phyloP scores from a whole-genome alignment of 1,140 invertebrate genomes.

The Pollicipes pollicipes region DNA sequence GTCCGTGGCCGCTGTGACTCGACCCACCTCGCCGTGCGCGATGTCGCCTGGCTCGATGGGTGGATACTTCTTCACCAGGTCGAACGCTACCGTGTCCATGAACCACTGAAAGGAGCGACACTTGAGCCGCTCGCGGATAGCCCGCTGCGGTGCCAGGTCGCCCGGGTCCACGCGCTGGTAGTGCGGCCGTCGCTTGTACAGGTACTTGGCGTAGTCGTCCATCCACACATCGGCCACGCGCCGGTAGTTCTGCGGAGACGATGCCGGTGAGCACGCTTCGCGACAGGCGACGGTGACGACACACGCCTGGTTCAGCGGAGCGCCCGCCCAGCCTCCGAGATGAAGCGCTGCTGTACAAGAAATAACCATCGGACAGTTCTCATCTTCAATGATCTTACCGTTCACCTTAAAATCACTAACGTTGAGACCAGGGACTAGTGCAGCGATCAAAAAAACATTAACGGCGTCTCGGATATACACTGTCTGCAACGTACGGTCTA shows the following conservation, averaged over 20 bases:
- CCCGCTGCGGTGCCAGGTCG: conserved; percentile 59
- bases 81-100: conserved; percentile 83
- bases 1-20: too few relatives aligned
- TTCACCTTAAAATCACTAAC: too few relatives aligned
- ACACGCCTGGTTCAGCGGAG: too few relatives aligned
- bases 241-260: conserved; percentile 41
- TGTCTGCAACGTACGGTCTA: too few relatives aligned
- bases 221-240: conserved; percentile 48
- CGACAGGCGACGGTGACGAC: too few relatives aligned
- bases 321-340: too few relatives aligned
- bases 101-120: conserved; percentile 95
- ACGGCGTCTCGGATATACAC: too few relatives aligned
- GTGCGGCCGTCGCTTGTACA: conserved; percentile 40
- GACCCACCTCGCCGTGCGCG: not conserved
- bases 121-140: conserved; percentile 49
- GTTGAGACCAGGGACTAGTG: too few relatives aligned
- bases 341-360: too few relatives aligned
- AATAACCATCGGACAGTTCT: too few relatives aligned
- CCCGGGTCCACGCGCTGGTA: conserved; percentile 45
- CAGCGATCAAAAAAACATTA: too few relatives aligned
- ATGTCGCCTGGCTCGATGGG: conserved; percentile 75
- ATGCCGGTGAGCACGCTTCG: conserved; percentile 16
- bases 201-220: conserved; percentile 72
- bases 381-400: too few relatives aligned
- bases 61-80: conserved; percentile 74